phyloP scores from a whole-genome alignment of 1,140 invertebrate genomes.

The Hyles euphorbiae region DNA sequence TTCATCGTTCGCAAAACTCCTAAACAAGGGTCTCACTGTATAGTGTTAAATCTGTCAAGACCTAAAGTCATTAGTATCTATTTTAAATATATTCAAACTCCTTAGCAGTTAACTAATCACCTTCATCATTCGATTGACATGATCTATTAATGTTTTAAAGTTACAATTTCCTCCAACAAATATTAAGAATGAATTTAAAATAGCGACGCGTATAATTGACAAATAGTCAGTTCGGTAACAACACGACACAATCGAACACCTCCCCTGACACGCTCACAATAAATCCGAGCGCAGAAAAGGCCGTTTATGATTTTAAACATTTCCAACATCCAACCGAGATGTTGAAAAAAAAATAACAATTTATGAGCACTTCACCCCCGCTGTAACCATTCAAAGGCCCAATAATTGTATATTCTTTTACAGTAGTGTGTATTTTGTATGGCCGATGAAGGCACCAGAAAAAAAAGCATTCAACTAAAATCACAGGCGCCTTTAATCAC shows the following conservation, averaged over 20 bases:
- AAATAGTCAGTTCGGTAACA: slow-evolving; percentile 43
- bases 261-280: slow-evolving; percentile 58
- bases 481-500: slow-evolving; percentile 75
- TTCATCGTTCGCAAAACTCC: too few species aligned
- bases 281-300: slow-evolving; percentile 45
- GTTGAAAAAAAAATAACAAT: slow-evolving; percentile 63
- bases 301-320: slow-evolving; percentile 68
- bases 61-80: too few species aligned
- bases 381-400: slow-evolving; percentile 71
- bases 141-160: too few species aligned
- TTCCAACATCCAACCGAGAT: slow-evolving; percentile 43
- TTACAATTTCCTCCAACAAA: too few species aligned
- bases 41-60: too few species aligned
- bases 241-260: slow-evolving; percentile 38
- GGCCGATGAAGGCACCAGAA: slow-evolving; percentile 59
- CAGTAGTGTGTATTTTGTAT: slow-evolving; percentile 71
- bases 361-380: slow-evolving; percentile 73
- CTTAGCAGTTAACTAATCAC: too few species aligned
- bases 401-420: slow-evolving; percentile 76
- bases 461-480: slow-evolving; percentile 73
- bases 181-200: slow-evolving; percentile 4
- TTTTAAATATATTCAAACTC: too few species aligned
- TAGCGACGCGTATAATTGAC: slow-evolving; percentile 58
- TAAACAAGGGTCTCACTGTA: too few species aligned
- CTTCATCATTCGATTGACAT: too few species aligned